phyloP scores from a whole-genome alignment of 2,797 vertebrate genomes.

The Takifugu ocellatus region DNA sequence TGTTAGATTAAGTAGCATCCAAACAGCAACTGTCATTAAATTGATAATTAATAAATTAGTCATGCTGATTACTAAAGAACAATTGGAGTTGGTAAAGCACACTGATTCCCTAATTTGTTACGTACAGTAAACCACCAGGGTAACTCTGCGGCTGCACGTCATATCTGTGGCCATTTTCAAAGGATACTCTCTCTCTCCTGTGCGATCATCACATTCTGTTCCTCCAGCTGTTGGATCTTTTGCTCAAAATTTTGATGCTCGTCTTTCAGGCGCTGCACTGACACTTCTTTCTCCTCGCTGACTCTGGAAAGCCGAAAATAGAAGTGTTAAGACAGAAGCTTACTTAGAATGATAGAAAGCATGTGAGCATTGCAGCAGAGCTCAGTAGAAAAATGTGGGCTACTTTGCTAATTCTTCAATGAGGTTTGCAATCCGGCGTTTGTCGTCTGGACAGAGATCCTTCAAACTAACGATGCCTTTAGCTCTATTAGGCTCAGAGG shows the following conservation, averaged over 20 bases:
- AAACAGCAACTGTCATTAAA: too few relatives aligned
- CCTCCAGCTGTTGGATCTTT: conserved; percentile 90
- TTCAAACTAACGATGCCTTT: conserved; percentile 85
- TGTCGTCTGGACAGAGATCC: conserved; percentile 97
- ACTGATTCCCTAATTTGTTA: neutral
- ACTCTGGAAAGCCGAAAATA: conserved; percentile 72
- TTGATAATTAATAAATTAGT: too few relatives aligned
- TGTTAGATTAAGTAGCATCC: too few relatives aligned
- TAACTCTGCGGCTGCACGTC: neutral
- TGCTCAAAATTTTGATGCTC: conserved; percentile 90
- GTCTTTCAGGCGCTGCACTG: conserved; percentile 84
- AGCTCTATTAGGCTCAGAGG: conserved; percentile 54
- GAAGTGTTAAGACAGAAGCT: neutral
- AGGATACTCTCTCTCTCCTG: conserved; percentile 97
- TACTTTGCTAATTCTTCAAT: conserved; percentile 98
- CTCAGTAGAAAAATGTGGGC: conserved; percentile 6
- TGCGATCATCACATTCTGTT: conserved; percentile 88
- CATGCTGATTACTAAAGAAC: too few relatives aligned
- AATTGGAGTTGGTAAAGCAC: too few relatives aligned
- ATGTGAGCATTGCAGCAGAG: neutral
- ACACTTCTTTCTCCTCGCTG: conserved; percentile 95
- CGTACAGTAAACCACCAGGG: neutral
- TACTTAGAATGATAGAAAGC: neutral
- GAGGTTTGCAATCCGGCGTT: conserved; percentile 93
- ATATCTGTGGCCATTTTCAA: conserved; percentile 20